phyloP scores from a whole-genome alignment of 1,140 invertebrate species.

The Plectus sambesii region DNA sequence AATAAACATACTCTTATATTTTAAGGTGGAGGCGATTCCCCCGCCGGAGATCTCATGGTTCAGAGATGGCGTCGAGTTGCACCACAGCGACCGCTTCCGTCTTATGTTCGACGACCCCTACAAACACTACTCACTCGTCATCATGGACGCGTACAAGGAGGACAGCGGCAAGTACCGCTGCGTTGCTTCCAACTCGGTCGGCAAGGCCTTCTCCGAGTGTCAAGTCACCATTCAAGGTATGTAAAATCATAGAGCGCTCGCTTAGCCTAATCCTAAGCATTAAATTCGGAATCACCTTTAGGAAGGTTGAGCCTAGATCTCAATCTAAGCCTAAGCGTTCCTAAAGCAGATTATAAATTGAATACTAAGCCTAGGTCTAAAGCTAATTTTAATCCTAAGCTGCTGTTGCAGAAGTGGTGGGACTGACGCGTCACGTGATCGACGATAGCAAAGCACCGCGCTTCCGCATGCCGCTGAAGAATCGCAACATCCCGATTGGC shows the following conservation, averaged over 20 bases:
- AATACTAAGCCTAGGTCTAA: no score
- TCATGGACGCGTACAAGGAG: constrained; percentile 73
- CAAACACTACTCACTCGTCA: constrained; percentile 44
- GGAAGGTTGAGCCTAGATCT: no score
- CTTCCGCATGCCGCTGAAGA: constrained; percentile 33
- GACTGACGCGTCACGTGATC: no score
- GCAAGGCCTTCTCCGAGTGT: constrained; percentile 55
- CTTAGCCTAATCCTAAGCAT: no score
- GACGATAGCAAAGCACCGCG: constrained; percentile 22
- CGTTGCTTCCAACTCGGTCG: constrained; percentile 68
- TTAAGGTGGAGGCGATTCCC: constrained; percentile 17
- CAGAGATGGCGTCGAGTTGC: constrained; percentile 23
- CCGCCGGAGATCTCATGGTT: constrained; percentile 29
- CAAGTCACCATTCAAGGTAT: constrained; percentile 27
- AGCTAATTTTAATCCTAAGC: no score
- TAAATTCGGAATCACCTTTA: no score
- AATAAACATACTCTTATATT: no score
- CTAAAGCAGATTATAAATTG: no score
- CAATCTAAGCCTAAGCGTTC: no score
- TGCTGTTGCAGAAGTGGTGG: no score
- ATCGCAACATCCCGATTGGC: constrained; percentile 22
- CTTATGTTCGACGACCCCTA: constrained; percentile 24
- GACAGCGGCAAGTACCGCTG: constrained; percentile 81
- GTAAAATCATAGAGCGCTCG: no score
- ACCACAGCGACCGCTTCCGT: constrained; percentile 24